Evolutionary conservation across 2,797 vertebrate species (phyloP), one percentile per base, ranked within the genome.

Genomic region (Megalops cyprinoides): DNA sequence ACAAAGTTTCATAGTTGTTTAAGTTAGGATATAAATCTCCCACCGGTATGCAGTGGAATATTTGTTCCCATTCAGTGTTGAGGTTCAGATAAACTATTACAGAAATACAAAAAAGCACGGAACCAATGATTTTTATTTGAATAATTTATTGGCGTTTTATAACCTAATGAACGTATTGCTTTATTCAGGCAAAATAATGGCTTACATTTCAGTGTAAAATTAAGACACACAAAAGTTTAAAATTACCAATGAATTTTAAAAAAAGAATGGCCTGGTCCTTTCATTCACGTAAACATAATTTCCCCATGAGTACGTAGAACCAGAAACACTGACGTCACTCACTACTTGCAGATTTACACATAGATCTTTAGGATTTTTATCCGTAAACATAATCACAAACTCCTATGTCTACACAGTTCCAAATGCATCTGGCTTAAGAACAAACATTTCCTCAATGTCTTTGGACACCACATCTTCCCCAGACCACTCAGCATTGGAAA

Each of bases 171-270:
- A 83, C 60, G 74, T 87, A 90, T 88, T 89, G 87, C 86, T 87
- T 87, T 84, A 86, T 86, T 84, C 81, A 89, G 87, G 84, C 84
- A 90, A 86, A 42, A 42, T 20, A 20, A 86, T 65, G 53, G 83
- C 60, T 86, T 58, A 81, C 79, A 81, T 81, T 75, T 58, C 69
- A 81, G 60, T 81, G 53, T 76, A 60, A 79, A 87, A 79, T 77
- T 67, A 85, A 83, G 74, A 85, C 76, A 85, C 74, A 83, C 37
- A 78, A 31, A 65, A 78, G 18, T 78, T 48, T 60, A 53, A 60
- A 60, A 53, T 60, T 46, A 82, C 73, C 71, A 82, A 76, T 74
- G 74, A 83, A 80, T 75, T 49, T n/a, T 84, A 48, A 39, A 56
- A 82, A 10, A 80, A 79, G 42, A 79, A 71, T 31, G 60, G 42